Conservation (phyloP, 2,797 vertebrate genomes). For the Cetoscarus ocellatus region DNA sequence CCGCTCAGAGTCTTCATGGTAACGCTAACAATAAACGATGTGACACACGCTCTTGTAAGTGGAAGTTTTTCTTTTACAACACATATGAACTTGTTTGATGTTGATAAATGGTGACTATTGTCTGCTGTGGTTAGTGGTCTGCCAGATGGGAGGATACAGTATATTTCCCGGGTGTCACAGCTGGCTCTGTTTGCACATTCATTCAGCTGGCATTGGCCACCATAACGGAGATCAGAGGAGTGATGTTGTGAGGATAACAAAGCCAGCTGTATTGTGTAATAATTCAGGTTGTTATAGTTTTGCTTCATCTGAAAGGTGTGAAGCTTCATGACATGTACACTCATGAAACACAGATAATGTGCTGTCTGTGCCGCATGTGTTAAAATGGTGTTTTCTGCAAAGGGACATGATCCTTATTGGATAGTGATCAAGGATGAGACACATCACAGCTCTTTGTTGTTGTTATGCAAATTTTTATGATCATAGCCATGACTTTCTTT, state of each 20-base stretch:
- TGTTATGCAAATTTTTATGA: no score
- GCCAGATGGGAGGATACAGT: conserved; percentile 46
- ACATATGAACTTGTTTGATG: conserved; percentile 34
- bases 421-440: neutral
- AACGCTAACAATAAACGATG: conserved; percentile 22
- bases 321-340: conserved; percentile 28
- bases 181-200: conserved; percentile 58
- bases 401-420: conserved; percentile 8
- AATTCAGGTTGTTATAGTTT: conserved; percentile 34
- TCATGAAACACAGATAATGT: conserved; percentile 30
- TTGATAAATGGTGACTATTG: conserved; percentile 47
- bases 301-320: conserved; percentile 51
- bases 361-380: conserved; percentile 17
- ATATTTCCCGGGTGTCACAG: conserved; percentile 53
- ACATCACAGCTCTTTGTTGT: conserved; percentile 1
- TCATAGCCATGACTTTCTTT: no score
- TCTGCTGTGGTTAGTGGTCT: conserved; percentile 44
- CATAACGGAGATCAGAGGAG: conserved; percentile 47
- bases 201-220: conserved; percentile 44
- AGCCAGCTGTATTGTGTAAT: conserved; percentile 29
- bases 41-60: neutral
- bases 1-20: neutral
- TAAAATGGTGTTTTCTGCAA: neutral
- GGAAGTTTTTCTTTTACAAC: neutral
- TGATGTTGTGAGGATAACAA: conserved; percentile 50